These are phyloP conservation scores for Laticauda colubrina DNA, from an alignment of 2,113 vertebrate species.

Conservation along the genomic window DNA sequence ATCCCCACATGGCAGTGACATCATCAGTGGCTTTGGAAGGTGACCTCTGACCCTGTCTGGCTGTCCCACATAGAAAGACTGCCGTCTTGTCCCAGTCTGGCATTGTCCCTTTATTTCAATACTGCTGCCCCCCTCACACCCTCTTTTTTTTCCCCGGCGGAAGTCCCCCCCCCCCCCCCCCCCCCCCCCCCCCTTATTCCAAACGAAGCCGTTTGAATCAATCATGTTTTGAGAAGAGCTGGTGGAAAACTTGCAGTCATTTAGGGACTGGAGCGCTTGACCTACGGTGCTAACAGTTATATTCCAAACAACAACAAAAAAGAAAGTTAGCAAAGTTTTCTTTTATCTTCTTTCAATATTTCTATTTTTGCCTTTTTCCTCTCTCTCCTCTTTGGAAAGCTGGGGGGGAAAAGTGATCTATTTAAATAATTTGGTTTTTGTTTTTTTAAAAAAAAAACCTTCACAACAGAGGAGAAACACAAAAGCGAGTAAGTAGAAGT, in stretches of 20 bases:
- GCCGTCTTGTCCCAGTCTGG: neutral
- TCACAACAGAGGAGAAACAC: neutral
- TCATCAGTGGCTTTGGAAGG: conserved; percentile 5
- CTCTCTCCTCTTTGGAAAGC: neutral
- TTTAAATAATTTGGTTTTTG: neutral
- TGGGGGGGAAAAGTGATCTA: neutral
- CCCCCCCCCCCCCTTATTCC: neutral
- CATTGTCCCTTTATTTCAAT: conserved; percentile 2
- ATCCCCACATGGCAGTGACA: conserved; percentile 9
- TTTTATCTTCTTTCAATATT: neutral
- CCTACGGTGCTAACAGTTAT: neutral
- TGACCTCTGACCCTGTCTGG: conserved; percentile 26
- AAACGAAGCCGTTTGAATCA: neutral
- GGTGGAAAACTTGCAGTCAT: neutral
- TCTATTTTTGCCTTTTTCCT: neutral
- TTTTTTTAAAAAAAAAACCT: neutral
- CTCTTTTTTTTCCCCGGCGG: conserved; percentile 5
- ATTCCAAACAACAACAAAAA: neutral
- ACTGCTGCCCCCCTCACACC: neutral
- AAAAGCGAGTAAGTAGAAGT: neutral
- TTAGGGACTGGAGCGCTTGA: neutral
- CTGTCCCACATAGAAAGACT: conserved; percentile 15
- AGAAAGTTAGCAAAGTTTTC: neutral
- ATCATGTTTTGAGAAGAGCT: neutral
- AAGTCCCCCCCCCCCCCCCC: neutral